Evolutionary conservation across 2,888 invertebrate species (phyloP).

Genomic region (Iselma pallidipennis): DNA sequence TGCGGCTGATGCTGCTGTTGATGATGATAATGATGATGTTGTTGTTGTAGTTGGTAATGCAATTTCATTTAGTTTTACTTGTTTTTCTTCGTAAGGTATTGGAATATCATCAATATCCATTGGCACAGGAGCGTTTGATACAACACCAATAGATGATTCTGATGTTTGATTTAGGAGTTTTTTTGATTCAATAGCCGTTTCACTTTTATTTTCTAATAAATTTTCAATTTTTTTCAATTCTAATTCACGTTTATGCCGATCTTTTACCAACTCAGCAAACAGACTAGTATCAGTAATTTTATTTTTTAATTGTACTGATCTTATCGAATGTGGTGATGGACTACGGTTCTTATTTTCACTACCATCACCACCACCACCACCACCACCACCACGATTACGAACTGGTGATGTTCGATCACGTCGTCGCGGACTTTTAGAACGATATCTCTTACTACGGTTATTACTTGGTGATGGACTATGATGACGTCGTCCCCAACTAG

Average conservation of each 20-base stretch:
- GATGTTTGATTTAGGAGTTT: conserved; percentile 22
- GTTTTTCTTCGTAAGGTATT: conserved; percentile 59
- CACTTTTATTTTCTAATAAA: conserved; percentile 67
- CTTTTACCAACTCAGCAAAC: conserved; percentile 87
- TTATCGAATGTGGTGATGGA: conserved; percentile 53
- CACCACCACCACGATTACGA: neutral
- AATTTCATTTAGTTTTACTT: conserved; percentile 45
- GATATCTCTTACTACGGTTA: conserved; percentile 55
- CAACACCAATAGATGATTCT: conserved; percentile 22
- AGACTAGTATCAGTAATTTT: conserved; percentile 88
- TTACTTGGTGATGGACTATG: conserved; percentile 54
- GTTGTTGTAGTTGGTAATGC: conserved; percentile 34
- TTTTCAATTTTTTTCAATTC: conserved; percentile 72
- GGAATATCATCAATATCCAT: conserved; percentile 73
- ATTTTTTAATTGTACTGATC: conserved; percentile 69
- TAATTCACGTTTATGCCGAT: conserved; percentile 78
- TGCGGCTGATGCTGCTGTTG: neutral
- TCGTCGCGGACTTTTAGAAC: conserved; percentile 58
- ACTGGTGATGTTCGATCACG: conserved; percentile 29
- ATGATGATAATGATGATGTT: neutral
- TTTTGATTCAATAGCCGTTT: conserved; percentile 28
- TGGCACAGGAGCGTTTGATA: conserved; percentile 33
- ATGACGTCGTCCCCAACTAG: conserved; percentile 55
- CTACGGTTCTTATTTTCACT: conserved; percentile 40
- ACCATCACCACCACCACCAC: conserved; percentile 1